Evolutionary conservation across 2,797 vertebrate species (phyloP).

Genomic region (Hybognathus amarus): DNA sequence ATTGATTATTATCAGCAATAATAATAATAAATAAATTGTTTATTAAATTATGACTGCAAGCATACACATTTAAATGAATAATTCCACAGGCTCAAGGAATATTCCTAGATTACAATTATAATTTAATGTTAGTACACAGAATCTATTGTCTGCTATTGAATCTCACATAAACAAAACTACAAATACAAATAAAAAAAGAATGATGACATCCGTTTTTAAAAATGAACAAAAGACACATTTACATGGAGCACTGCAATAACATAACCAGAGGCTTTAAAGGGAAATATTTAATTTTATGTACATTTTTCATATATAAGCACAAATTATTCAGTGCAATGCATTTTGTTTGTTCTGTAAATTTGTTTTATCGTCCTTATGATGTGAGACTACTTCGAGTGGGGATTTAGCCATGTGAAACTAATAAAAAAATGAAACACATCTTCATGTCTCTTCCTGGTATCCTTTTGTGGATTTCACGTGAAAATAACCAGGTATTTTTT

Average conservation of each 20-base stretch:
- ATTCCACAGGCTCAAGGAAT: neutral
- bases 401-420: neutral
- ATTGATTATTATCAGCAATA: neutral
- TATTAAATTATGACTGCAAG: neutral
- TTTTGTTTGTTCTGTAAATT: neutral
- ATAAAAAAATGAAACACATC: neutral
- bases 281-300: neutral
- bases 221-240: constrained; percentile 3
- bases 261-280: neutral
- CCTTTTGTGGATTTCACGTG: neutral
- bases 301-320: neutral
- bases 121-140: neutral
- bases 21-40: neutral
- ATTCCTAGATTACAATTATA: neutral
- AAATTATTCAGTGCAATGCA: neutral
- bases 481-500: neutral
- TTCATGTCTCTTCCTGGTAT: neutral
- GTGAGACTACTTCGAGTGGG: neutral
- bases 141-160: neutral
- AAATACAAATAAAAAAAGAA: neutral
- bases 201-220: neutral
- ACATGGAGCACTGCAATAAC: neutral
- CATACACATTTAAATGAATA: neutral
- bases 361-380: neutral
- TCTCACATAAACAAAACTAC: neutral